Conservation (phyloP, 1,140 invertebrate genomes). For the Monochamus saltuarius region DNA sequence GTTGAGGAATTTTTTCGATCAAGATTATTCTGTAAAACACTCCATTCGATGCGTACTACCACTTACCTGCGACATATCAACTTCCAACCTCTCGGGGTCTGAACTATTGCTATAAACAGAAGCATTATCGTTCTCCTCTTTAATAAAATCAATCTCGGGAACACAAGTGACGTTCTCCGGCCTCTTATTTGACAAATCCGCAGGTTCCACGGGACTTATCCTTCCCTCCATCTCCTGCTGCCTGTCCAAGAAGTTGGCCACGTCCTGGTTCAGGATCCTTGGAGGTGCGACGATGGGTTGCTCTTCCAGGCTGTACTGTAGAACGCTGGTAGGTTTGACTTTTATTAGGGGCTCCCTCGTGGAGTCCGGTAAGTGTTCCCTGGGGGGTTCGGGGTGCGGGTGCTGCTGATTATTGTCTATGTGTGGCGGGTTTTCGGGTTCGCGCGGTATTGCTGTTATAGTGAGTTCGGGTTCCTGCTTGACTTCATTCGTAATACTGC, state of each 20-base stretch:
- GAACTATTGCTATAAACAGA: slow-evolving; percentile 57
- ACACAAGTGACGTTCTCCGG: slow-evolving; percentile 44
- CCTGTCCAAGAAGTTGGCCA: background rate
- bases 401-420: background rate
- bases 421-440: background rate
- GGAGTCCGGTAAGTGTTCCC: slow-evolving; percentile 1
- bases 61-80: slow-evolving; percentile 53
- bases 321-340: slow-evolving; percentile 18
- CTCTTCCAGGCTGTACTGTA: slow-evolving; percentile 14
- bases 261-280: slow-evolving; percentile 12
- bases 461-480: background rate
- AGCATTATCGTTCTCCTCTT: slow-evolving; percentile 44
- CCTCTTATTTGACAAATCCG: slow-evolving; percentile 46
- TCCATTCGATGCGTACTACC: no score
- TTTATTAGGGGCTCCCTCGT: slow-evolving; percentile 22
- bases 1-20: no score
- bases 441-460: background rate
- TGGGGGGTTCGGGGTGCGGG: background rate
- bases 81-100: slow-evolving; percentile 59
- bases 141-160: slow-evolving; percentile 44
- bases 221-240: slow-evolving; percentile 7
- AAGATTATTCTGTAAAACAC: no score
- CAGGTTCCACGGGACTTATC: slow-evolving; percentile 37
- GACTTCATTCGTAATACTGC: slow-evolving; percentile 7
- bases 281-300: background rate